Evolutionary conservation across 2,888 invertebrate genomes (phyloP).

Genomic region (Teleiodes luculella): DNA sequence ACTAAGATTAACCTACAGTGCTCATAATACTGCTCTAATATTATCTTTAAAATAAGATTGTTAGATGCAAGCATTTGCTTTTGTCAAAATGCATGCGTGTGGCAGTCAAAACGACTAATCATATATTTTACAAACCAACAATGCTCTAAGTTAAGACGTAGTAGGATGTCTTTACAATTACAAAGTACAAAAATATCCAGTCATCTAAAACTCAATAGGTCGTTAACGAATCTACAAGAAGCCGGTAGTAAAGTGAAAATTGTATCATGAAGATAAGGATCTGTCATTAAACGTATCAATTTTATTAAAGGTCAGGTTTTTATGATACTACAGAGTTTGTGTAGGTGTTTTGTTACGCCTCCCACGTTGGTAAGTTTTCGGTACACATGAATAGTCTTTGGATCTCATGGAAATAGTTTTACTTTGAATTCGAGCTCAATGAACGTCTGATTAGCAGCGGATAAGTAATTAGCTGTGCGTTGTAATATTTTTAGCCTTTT

Average conservation of each 20-base stretch:
- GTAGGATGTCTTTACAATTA: background rate
- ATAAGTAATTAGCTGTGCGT: no score
- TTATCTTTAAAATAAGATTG: no score
- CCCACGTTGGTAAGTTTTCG: background rate
- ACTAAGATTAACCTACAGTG: no score
- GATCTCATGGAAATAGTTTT: no score
- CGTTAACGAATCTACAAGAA: slow-evolving; percentile 1
- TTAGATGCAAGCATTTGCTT: no score
- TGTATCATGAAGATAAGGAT: background rate
- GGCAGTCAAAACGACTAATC: no score
- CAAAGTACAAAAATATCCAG: background rate
- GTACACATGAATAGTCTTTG: background rate
- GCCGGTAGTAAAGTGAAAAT: background rate
- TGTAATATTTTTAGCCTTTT: no score
- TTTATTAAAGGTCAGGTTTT: background rate
- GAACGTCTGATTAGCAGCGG: no score
- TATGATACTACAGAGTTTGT: background rate
- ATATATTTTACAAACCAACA: no score
- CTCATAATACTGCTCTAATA: no score
- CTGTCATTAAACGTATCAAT: background rate
- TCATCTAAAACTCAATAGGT: background rate
- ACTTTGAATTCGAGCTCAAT: no score
- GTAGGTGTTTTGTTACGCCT: background rate
- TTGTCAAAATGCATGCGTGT: no score
- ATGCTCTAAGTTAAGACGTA: background rate